Evolutionary conservation across 2,888 invertebrate genomes (phyloP).

Genomic region (Melinopterus prodromus): DNA sequence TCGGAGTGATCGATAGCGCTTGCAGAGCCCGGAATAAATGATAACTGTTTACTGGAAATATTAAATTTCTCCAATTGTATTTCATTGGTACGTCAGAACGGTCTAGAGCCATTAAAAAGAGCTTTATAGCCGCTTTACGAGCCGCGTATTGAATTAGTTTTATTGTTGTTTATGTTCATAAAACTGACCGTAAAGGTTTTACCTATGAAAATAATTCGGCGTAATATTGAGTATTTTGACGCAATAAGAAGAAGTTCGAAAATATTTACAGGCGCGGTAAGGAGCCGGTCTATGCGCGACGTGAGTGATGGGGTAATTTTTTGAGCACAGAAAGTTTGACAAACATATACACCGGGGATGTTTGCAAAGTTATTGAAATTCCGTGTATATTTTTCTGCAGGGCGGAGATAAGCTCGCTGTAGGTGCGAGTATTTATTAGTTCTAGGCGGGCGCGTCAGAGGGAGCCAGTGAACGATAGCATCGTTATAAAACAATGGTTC

Average conservation of each 20-base stretch:
- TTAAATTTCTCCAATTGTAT: background rate
- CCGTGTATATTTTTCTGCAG: conserved; percentile 26
- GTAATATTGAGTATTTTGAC: background rate
- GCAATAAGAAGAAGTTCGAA: background rate
- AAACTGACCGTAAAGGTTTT: background rate
- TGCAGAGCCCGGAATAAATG: background rate
- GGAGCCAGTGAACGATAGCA: conserved; percentile 11
- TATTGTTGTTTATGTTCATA: conserved; percentile 4
- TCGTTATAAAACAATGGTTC: conserved; percentile 30
- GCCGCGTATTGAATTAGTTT: background rate
- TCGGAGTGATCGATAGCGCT: background rate
- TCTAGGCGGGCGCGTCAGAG: background rate
- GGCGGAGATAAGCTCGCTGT: conserved; percentile 25
- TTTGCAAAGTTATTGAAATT: conserved; percentile 31
- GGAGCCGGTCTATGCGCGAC: background rate
- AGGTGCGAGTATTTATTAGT: conserved; percentile 25
- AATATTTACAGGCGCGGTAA: background rate
- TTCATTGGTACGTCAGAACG: background rate
- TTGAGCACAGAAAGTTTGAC: conserved; percentile 16
- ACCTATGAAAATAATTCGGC: background rate
- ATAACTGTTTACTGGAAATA: background rate
- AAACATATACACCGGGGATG: conserved; percentile 20
- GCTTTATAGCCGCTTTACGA: background rate
- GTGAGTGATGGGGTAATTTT: background rate
- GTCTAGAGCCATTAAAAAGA: background rate